A percentile compares a stretch with the other conserved stretches of the same genome.
Evolutionary conservation across 2,797 vertebrate genomes (phyloP).

Genomic region (Spinus olivaceus): DNA sequence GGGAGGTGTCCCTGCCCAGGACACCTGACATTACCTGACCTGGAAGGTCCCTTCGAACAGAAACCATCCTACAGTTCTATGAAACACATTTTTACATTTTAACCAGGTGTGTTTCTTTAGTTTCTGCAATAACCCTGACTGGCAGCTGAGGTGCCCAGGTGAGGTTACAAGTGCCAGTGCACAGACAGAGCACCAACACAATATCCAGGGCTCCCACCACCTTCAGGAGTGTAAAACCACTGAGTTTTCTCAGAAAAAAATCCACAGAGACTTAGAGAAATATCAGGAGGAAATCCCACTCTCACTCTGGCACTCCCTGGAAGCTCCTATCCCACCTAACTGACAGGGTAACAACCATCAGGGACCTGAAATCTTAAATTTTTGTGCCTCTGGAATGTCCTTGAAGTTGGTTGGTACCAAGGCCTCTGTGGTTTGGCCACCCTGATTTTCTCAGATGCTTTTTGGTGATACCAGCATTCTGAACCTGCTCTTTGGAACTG

Average conservation of each 20-base stretch:
- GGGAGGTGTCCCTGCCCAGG: neutral
- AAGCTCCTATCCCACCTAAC: neutral
- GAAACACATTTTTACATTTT: neutral
- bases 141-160: neutral
- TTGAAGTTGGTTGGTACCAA: neutral
- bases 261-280: fast-evolving
- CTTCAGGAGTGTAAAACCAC: neutral
- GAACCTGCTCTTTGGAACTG: neutral
- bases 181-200: neutral
- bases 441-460: neutral
- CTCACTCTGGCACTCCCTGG: neutral
- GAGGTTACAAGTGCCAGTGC: neutral
- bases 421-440: neutral
- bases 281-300: neutral
- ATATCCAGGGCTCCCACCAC: neutral
- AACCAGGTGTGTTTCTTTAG: neutral
- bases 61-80: neutral
- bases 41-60: neutral
- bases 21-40: neutral
- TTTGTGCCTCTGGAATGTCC: neutral
- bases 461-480: neutral
- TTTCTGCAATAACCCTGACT: neutral
- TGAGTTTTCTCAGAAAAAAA: neutral
- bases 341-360: neutral
- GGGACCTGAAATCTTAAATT: neutral